Percentiles rank a stretch among this genome's conserved stretches.
phyloP scores from a whole-genome alignment of 2,113 vertebrate genomes.

The Bolborhynchus lineola region DNA sequence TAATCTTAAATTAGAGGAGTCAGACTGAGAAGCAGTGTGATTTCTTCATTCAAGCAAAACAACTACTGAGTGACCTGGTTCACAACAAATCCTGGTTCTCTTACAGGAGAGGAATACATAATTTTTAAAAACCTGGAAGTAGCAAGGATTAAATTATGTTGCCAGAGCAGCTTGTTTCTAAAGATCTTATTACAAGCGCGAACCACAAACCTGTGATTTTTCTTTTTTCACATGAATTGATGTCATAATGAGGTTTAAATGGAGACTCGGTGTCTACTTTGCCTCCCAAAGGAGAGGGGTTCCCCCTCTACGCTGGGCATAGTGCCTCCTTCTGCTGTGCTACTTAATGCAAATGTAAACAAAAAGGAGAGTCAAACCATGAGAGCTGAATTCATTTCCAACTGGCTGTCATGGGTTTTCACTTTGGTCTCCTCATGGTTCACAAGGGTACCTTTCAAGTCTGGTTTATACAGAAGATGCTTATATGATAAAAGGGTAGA shows the following conservation, averaged over 20 bases:
- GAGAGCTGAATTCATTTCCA: slow-evolving; percentile 70
- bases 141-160: slow-evolving; percentile 62
- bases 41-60: slow-evolving; percentile 56
- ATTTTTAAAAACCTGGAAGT: slow-evolving; percentile 63
- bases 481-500: slow-evolving; percentile 54
- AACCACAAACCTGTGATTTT: slow-evolving; percentile 81
- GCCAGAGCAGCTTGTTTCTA: slow-evolving; percentile 67
- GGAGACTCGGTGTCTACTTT: slow-evolving; percentile 87
- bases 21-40: slow-evolving; percentile 54
- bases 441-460: slow-evolving; percentile 73
- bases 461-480: slow-evolving; percentile 56
- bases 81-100: slow-evolving; percentile 56
- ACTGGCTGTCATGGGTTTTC: slow-evolving; percentile 67
- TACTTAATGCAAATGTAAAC: slow-evolving; percentile 79
- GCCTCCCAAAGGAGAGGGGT: slow-evolving; percentile 78
- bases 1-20: slow-evolving; percentile 65
- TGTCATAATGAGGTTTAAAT: slow-evolving; percentile 86
- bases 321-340: slow-evolving; percentile 71
- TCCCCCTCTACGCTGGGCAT: slow-evolving; percentile 74
- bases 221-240: slow-evolving; percentile 83
- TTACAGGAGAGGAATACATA: slow-evolving; percentile 51
- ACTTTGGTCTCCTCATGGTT: slow-evolving; percentile 61
- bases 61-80: slow-evolving; percentile 54
- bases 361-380: slow-evolving; percentile 54
- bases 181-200: slow-evolving; percentile 81